Base-by-base conservation (phyloP, 2,113 vertebrate genomes). In the Anarrhichthys ocellatus region DNA sequence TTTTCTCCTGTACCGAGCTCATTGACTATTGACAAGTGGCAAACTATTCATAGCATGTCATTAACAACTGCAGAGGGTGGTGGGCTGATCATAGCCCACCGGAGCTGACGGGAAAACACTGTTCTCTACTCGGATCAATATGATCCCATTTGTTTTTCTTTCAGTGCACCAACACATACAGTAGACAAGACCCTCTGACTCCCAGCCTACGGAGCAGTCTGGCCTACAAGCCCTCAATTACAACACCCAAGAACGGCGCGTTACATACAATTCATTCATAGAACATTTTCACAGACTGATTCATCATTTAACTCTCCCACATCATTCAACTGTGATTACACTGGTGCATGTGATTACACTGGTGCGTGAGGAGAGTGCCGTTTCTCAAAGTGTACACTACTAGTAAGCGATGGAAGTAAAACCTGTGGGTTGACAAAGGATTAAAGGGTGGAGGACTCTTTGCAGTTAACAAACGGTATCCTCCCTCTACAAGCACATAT, bases 181-280 rank as follows among this genome's bases (percentile, higher is more conserved):
- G 71, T 15, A 66, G 65, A 69, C 38, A 22, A 75, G 52, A 86
- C 52, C 75, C 78, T 81, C 68, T 82, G 88, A 87, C 85, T 83
- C 56, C 22, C 81, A 71, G 73, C 81, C 74, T 64, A 68, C 83
- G 38, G 32, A 78, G 58, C 24, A 42, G 74, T 81, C 78, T 87
- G 56, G 27, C 85, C 82, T 54, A 88, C 84, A 73, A 36, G 76
- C 59, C 72, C 65, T 77, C 62, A 80, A 68, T 82, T 88, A 71
- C 61, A 63, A 34, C 66, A 85, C 65, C 67, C 63, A 22, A 73
- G 68, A 90, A 79, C 52, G 32, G 52, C 0, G 10, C 22, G 75
- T 87, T 88, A 78, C 48, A 81, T 86, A 73, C 85, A 85, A 78
- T 76, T 78, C 81, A 91, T 91, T 92, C 86, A 89, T 1, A 65